These are phyloP conservation scores for Numenius phaeopus DNA, from an alignment of 2,797 vertebrate species.

Conservation along the genomic window DNA sequence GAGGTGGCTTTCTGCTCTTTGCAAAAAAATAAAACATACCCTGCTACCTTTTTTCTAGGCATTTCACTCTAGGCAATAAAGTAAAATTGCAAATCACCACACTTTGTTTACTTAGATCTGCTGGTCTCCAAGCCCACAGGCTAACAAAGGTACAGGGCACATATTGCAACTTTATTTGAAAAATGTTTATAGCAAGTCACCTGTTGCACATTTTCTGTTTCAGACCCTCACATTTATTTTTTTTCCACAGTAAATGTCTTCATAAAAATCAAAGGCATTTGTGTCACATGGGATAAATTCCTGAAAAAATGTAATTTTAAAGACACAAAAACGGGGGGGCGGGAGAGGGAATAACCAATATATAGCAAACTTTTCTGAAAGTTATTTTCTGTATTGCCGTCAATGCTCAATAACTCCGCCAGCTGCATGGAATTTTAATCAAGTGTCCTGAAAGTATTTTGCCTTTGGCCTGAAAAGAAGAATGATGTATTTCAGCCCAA, in stretches of 20 bases:
- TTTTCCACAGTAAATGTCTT: not conserved
- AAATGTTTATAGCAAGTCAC: not conserved
- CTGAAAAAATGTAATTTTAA: not conserved
- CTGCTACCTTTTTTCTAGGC: not conserved
- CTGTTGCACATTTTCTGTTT: not conserved
- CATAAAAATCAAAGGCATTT: not conserved
- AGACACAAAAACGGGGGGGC: not conserved
- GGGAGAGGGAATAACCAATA: rapidly evolving
- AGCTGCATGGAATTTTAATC: conserved; percentile 33
- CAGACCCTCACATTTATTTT: not conserved
- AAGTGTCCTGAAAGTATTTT: conserved; percentile 55
- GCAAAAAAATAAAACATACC: not conserved
- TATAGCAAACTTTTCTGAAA: not conserved
- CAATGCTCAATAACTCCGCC: not conserved
- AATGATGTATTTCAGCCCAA: conserved; percentile 22
- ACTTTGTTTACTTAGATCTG: not conserved
- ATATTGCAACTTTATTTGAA: not conserved
- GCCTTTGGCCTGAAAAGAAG: conserved; percentile 58
- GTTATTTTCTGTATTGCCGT: not conserved
- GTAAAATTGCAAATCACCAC: not conserved
- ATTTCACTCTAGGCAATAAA: not conserved
- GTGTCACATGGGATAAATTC: not conserved
- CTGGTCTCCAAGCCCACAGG: not conserved
- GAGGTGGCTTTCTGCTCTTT: not conserved
- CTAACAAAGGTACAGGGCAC: not conserved